Base-by-base conservation (phyloP, 64 coral and sea anemone genomes). In the Porites lutea region DNA sequence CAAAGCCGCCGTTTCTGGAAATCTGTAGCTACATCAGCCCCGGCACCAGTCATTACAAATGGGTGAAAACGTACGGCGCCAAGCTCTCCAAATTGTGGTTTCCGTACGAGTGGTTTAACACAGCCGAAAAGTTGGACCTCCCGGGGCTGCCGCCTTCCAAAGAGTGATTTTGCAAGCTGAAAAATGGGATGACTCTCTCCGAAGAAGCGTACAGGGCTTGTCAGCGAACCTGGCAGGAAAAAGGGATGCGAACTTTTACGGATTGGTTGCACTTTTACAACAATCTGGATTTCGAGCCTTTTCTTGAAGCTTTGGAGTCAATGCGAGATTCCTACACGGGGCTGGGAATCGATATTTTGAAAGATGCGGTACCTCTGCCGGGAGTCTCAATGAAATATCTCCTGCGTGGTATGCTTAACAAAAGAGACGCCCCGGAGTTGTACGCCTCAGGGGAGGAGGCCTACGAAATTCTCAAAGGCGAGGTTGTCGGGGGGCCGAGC, bases 211-310 rank as follows among this genome's bases (percentile, higher is more conserved):
- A 57, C 5, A 12, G 12, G 54, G 54, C 7, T 9, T 4, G 54
- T 12, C 7, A 57, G 54, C 12, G 54, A 7, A 12, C 5, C 7
- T 7, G 54, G 54, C 54, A 12, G 54, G 54, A 12, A 37, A 83
- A 65, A 52, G 23, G 5, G 27, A 37, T 37, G 27, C 27, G 27
- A 92, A 2, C 89, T 49, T 83, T 91, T 16, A 27, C 71, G 1
- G 89, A 92, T 4, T 93, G 83, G 91, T 44, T 88, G 46, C 12
- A 8, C 27, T 74, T 79, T 48, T 93, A 88, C 74, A 92, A 92
- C 50, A 81, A 86, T 2, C 79, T 81, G 2, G 90, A 92, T 57
- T 79, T 92, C 0, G 37, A 18, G 51, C 89, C 89, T 18, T 82
- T 82, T 18, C 50, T 92, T 2, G 89, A 92, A 19, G 89, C 89